Base-by-base conservation (phyloP, 2,888 invertebrate genomes). In the Uloborus plumipes region DNA sequence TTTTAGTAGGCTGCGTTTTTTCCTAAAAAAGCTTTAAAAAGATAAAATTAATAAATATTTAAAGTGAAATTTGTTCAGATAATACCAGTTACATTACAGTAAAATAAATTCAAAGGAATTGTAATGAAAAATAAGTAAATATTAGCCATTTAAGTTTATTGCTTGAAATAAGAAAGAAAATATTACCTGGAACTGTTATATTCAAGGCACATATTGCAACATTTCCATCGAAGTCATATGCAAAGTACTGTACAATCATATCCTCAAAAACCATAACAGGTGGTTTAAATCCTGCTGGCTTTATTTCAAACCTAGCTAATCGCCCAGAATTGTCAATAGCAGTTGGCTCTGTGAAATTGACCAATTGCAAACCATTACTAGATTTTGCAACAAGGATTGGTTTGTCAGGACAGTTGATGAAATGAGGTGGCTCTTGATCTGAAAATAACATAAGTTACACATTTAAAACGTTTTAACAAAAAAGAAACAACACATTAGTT, bases 131-230 rank as follows among this genome's bases (percentile, higher is more conserved):
- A 2, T 4, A 26, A 26, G 26, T 26, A 26, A 26, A 26, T 3
- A 26, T 26, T 26, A 26, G 4, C 26, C 2, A 26, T 26, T 26
- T 26, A 26, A 26, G 4, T 26, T 26, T 2, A 26, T 2, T 26
- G 26, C 4, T 26, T 26, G 2, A 26, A 26, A 26, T 26, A 26
- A 26, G 26, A 26, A 26, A 26, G 26, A 26, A 26, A 2, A 26
- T 4, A 26, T 86, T 87, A 91, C 91, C 92, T 31, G 95, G 95
- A 13, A 97, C 96, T 0, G 97, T 96, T 50, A 99, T 96, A 87
- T 97, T 96, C 47, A 99, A 96, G 91, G 95, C 95, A 88, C 99
- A 99, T 88, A 97, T 97, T 16, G 98, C 99, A 15, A 97, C 97
- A 88, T 99, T 99, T 85, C 98, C 98, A 88, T 98, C 98, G 87